phyloP scores from a whole-genome alignment of 2,888 invertebrate genomes.

The Epinotia brunnichana region DNA sequence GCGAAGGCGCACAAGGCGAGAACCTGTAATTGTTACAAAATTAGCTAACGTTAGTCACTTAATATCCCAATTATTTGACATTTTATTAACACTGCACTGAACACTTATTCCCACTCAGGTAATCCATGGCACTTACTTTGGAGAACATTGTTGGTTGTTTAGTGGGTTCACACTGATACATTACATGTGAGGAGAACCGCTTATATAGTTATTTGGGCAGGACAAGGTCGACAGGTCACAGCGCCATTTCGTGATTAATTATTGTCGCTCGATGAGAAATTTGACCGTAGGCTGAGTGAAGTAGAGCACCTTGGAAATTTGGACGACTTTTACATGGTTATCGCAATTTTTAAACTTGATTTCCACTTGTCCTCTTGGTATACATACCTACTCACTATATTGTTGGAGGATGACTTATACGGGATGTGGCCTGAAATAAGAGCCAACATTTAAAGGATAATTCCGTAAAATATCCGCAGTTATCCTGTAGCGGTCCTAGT shows the following conservation, averaged over 20 bases:
- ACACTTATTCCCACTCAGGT: conserved; percentile 39
- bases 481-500: no score
- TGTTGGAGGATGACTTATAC: no score
- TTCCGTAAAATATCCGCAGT: no score
- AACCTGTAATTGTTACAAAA: conserved; percentile 43
- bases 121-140: conserved; percentile 46
- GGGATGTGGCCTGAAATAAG: no score
- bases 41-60: neutral
- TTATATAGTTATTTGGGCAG: conserved; percentile 49
- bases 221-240: conserved; percentile 50
- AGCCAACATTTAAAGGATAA: no score
- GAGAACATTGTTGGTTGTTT: conserved; percentile 46
- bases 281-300: conserved; percentile 23
- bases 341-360: conserved; percentile 8
- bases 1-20: conserved; percentile 51
- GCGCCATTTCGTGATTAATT: conserved; percentile 40
- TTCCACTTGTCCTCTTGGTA: neutral
- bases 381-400: no score
- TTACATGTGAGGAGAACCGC: conserved; percentile 40
- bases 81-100: conserved; percentile 22
- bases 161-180: conserved; percentile 45
- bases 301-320: conserved; percentile 40
- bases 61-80: neutral
- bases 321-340: conserved; percentile 31
- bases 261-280: conserved; percentile 40